A percentile compares a stretch with the other conserved stretches of the same genome.
Evolutionary conservation across 53 echinoderm and acorn worm genomes (phyloP).

Genomic region (Zoroaster sp.): DNA sequence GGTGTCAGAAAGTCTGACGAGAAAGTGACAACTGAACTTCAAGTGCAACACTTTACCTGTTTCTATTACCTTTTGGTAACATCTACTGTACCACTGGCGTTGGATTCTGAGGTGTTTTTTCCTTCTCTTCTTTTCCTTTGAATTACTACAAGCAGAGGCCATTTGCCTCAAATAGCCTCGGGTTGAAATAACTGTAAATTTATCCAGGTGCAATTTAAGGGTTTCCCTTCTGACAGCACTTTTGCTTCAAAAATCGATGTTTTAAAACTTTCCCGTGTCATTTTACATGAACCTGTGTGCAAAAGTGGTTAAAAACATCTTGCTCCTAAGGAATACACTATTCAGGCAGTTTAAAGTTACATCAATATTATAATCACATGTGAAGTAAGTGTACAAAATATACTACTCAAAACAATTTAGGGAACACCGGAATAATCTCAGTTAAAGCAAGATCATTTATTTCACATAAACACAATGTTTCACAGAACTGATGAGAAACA

Average conservation of each 20-base stretch:
- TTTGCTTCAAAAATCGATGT: neutral
- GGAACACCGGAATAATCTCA: too few relatives aligned
- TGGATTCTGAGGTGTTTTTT: neutral
- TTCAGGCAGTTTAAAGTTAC: too few relatives aligned
- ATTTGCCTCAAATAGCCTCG: neutral
- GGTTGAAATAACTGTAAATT: neutral
- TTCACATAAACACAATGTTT: too few relatives aligned
- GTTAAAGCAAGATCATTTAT: too few relatives aligned
- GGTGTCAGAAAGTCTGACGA: conserved; percentile 36
- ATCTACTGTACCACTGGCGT: neutral
- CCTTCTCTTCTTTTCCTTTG: neutral
- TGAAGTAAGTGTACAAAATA: too few relatives aligned
- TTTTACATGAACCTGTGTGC: neutral
- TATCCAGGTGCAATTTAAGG: neutral
- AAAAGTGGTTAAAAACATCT: neutral
- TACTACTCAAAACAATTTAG: too few relatives aligned
- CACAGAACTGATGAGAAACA: too few relatives aligned
- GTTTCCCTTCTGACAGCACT: neutral
- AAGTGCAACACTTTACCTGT: conserved; percentile 6
- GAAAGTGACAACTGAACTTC: neutral
- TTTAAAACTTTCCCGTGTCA: neutral
- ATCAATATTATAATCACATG: too few relatives aligned
- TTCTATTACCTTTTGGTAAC: conserved; percentile 11
- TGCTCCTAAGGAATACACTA: too few relatives aligned
- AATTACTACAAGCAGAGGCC: neutral